phyloP scores from a whole-genome alignment of 2,113 vertebrate species.

The Heterochromis multidens region DNA sequence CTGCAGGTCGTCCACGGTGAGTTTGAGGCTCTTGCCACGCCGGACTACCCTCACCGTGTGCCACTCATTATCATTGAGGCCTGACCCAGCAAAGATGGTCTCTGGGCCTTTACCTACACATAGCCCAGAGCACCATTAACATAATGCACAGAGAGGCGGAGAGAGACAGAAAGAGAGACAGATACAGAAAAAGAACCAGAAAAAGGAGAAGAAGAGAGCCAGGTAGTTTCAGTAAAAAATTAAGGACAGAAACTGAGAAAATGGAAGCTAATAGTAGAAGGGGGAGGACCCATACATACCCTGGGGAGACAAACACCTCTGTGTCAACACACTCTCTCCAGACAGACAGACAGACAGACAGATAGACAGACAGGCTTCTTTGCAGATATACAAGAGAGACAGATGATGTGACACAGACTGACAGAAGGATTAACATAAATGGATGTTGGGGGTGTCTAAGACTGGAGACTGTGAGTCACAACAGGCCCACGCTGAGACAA shows the following conservation, averaged over 20 bases:
- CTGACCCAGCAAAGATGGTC: constrained; percentile 98
- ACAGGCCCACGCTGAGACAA: constrained; percentile 37
- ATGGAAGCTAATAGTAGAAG: constrained; percentile 28
- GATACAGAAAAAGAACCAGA: constrained; percentile 29
- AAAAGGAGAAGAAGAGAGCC: constrained; percentile 24
- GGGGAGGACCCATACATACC: constrained; percentile 34
- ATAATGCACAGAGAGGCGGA: constrained; percentile 26
- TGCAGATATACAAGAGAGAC: constrained; percentile 26
- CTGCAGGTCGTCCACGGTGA: constrained; percentile 95
- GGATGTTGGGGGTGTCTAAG: constrained; percentile 38
- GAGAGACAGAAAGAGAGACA: constrained; percentile 43
- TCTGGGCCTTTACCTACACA: constrained; percentile 99
- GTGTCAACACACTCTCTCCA: constrained; percentile 14
- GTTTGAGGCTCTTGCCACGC: constrained; percentile 94
- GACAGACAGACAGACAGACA: constrained; percentile 38
- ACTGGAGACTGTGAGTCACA: constrained; percentile 59
- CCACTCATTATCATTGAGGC: constrained; percentile 99
- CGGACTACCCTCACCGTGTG: constrained; percentile 98
- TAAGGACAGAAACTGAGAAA: constrained; percentile 33
- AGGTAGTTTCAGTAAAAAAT: constrained; percentile 38
- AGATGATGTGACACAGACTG: constrained; percentile 32
- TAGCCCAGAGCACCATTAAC: constrained; percentile 88
- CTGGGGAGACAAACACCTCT: constrained; percentile 46
- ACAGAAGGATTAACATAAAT: constrained; percentile 48
- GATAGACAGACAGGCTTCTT: constrained; percentile 27